Base-by-base conservation (phyloP, 30 jellyfish, hydroid and myxozoan genomes). In the Aurelia coerulea region DNA sequence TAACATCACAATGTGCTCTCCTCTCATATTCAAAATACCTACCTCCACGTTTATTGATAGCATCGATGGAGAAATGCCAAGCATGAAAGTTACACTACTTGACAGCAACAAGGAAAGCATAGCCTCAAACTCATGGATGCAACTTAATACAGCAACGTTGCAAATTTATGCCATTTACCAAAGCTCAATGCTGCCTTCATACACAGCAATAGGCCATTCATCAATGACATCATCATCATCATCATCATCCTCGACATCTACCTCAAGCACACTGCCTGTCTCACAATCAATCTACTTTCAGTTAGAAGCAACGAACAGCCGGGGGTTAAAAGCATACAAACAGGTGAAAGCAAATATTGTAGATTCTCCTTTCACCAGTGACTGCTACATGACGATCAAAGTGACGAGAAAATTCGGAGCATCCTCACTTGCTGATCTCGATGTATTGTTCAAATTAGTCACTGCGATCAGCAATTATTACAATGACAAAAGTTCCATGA, bases 271-370 rank as follows among this genome's bases (percentile, higher is more conserved):
- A 7, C 77, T 37, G 3, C 74, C 75, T 0, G 31, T 23, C 17
- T 56, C 62, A 16, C 74, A 72, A 34, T 53, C 84, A 10, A 8
- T 65, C 10, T 56, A n/a, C 10, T 92, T 58, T 79, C 65, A 59
- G 12, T 42, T 92, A n/a, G 91, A 92, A 84, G 98, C 98, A 34
- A 88, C 92, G 53, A 86, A 86, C 29, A 92, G 98, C 65, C 90
- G 87, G 1, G 90, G 90, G 5, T 10, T 80, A 41, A 54, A 86
- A 32, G 56, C 75, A 2, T 65, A 15, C 39, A 73, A 69, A 65
- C 53, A 46, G 29, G 42, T 92, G 39, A 46, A 80, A 39, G 81
- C 81, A 31, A 74, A 68, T 23, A 82, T 87, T 17, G 56, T 51
- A 12, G 87, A 73, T 10, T 65, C 46, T 13, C 97, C 96, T 16